A percentile compares a stretch with the other conserved stretches of the same genome.
phyloP scores from a whole-genome alignment of 2,797 vertebrate species.

The Adelosebastes latens region DNA sequence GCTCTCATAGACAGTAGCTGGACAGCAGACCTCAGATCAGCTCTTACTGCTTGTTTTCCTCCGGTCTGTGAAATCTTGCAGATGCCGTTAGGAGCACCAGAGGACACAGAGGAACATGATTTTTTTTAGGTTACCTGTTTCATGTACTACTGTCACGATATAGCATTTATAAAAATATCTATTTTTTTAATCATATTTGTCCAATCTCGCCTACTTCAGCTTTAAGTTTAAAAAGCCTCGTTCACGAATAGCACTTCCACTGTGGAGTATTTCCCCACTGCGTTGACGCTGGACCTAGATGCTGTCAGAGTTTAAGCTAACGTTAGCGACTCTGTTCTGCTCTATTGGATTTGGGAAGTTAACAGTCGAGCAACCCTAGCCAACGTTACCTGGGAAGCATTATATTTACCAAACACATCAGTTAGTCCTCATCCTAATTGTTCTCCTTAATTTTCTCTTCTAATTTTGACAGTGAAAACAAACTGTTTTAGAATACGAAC shows the following conservation, averaged over 20 bases:
- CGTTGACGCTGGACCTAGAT: background rate
- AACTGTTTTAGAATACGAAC: background rate
- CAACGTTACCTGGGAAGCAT: background rate
- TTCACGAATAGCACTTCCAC: background rate
- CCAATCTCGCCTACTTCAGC: no score
- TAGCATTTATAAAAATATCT: no score
- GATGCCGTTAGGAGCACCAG: no score
- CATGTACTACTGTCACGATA: no score
- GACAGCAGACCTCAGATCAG: no score
- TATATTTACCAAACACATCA: background rate
- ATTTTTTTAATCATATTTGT: no score
- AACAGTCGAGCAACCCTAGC: background rate
- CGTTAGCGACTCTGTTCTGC: background rate
- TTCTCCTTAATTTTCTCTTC: background rate
- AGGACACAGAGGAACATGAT: no score
- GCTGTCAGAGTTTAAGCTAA: background rate
- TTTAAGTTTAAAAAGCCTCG: background rate
- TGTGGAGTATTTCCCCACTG: background rate
- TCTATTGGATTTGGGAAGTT: background rate
- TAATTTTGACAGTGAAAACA: background rate
- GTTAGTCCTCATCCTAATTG: background rate
- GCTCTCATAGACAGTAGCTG: no score
- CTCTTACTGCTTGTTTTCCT: no score
- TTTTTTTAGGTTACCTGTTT: no score
- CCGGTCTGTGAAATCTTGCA: no score